Conservation (phyloP, 2,113 vertebrate genomes). For the Sapayoa aenigma region DNA sequence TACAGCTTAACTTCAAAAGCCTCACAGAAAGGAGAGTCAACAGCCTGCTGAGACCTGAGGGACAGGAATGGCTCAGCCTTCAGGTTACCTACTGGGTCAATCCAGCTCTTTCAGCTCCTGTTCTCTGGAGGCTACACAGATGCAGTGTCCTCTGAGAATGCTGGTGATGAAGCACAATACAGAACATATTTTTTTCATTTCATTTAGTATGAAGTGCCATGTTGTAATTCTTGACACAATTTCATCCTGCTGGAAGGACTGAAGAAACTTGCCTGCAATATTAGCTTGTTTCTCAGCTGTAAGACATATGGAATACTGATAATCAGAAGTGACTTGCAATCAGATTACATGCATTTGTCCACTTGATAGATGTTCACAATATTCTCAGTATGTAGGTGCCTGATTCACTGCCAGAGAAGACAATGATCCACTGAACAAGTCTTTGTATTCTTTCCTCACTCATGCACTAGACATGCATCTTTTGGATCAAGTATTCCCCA, state of each 20-base stretch:
- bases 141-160: background rate
- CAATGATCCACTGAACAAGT: background rate
- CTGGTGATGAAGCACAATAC: background rate
- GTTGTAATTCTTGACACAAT: background rate
- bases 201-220: background rate
- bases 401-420: background rate
- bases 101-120: background rate
- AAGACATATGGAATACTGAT: background rate
- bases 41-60: background rate
- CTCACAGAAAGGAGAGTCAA: background rate
- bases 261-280: background rate
- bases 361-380: background rate
- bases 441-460: background rate
- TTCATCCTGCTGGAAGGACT: background rate
- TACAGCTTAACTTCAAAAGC: background rate
- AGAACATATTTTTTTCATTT: background rate
- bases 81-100: background rate
- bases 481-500: background rate
- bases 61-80: background rate
- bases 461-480: background rate
- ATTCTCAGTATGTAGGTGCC: background rate
- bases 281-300: background rate
- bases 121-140: background rate
- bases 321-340: background rate
- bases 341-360: background rate